phyloP scores from a whole-genome alignment of 92 coral and sea anemone genomes.

The Montipora capitata region DNA sequence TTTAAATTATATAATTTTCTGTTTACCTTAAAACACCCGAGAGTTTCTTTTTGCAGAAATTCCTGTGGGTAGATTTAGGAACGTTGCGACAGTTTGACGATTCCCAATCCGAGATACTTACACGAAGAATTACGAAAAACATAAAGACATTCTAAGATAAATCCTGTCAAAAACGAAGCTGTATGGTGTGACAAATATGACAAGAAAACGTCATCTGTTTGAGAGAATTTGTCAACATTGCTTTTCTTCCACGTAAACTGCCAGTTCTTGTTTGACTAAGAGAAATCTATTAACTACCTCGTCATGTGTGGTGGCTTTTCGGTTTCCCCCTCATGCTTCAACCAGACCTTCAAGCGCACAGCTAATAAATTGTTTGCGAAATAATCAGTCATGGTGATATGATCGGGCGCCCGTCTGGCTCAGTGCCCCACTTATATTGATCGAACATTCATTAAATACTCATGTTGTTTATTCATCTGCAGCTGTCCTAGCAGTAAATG shows the following conservation, averaged over 20 bases:
- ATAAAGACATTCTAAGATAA: slow-evolving; percentile 3
- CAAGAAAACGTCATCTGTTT: slow-evolving; percentile 34
- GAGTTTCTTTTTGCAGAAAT: too few species aligned
- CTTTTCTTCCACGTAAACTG: slow-evolving; percentile 22
- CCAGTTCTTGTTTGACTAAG: slow-evolving; percentile 29
- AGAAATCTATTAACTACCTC: slow-evolving; percentile 43
- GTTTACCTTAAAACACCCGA: too few species aligned
- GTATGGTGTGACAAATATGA: slow-evolving; percentile 7
- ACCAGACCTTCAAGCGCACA: not conserved
- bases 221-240: slow-evolving; percentile 14
- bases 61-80: too few species aligned
- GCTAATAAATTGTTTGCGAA: slow-evolving; percentile 18
- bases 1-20: too few species aligned
- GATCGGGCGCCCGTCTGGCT: not conserved
- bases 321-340: slow-evolving; percentile 13
- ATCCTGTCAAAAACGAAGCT: not conserved
- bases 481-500: slow-evolving; percentile 13
- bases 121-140: not conserved
- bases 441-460: slow-evolving; percentile 36
- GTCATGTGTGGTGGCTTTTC: slow-evolving; percentile 2
- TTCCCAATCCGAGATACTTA: not conserved
- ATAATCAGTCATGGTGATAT: not conserved
- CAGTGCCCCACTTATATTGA: slow-evolving; percentile 7
- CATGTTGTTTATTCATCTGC: slow-evolving; percentile 17
- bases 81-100: too few species aligned